Evolutionary conservation across 2,888 invertebrate species (phyloP), one percentile per base, ranked within the genome.

Genomic region (Myopa testacea): DNA sequence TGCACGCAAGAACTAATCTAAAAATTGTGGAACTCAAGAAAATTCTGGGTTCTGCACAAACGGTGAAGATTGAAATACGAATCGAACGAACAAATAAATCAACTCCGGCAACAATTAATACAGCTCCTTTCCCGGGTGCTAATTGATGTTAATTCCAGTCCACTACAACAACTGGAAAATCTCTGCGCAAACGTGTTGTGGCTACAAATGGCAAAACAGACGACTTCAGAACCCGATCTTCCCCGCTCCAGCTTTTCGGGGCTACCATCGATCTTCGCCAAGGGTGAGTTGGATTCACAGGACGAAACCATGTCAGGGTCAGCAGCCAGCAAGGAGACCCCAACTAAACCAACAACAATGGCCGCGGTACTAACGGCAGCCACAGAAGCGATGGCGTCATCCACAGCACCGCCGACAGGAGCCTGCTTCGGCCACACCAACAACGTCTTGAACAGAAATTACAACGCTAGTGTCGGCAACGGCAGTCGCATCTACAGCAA

Each of bases 181-280:
- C 67, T 81, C 10, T 78, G 79, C 65, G 50, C 70, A 38, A 62
- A 60, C 38, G 70, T 26, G 16, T 40, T 63, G 75, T 79, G 14
- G 52, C 69, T 19, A 16, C 73, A 74, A n/a, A 4, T 63, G 50
- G 77, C 34, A 0, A 37, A 55, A 4, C 68, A 76, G 58, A 78
- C 10, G 26, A 73, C 10, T 72, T 78, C 52, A 6, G 80, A 75
- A 6, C 70, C 81, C n/a, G 71, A 80, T 12, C 80, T 81, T 16
- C 79, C 80, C n/a, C 77, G 78, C 69, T 81, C 80, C 45, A 77
- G 78, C 55, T 79, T 76, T 7, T 87, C 88, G 8, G 83, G 85
- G 3, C 87, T 87, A 0, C 88, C 88, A 4, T 88, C 88, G 34
- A 84, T 88, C 26, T 88, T 87, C 37, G 87, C 88, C 19, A 88